Conservation (phyloP, 2,888 invertebrate genomes). For the Protonemura montana region DNA sequence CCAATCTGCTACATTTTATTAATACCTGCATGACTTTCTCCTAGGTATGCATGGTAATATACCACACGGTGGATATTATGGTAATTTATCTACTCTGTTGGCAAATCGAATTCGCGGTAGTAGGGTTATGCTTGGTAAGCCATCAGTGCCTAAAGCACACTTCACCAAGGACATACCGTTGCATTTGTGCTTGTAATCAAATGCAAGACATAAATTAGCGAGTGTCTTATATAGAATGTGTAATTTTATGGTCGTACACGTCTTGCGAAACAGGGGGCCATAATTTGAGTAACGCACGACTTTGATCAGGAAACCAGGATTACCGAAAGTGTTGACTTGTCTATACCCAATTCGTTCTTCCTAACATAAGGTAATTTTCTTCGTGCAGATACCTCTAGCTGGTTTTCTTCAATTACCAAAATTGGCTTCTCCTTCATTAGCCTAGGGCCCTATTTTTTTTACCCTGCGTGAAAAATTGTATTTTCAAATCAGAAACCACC, state of each 20-base stretch:
- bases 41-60: neutral
- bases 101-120: neutral
- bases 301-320: neutral
- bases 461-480: too few relatives aligned
- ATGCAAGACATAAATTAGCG: neutral
- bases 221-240: neutral
- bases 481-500: too few relatives aligned
- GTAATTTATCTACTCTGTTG: neutral
- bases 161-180: neutral
- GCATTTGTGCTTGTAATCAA: neutral
- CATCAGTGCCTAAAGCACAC: too few relatives aligned
- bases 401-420: too few relatives aligned
- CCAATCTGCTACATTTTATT: constrained; percentile 28
- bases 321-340: neutral
- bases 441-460: too few relatives aligned
- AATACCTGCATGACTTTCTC: constrained; percentile 23
- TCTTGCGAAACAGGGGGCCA: neutral
- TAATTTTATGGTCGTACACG: neutral
- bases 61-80: neutral
- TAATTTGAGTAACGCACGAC: neutral
- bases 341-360: too few relatives aligned
- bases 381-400: too few relatives aligned
- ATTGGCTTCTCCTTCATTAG: too few relatives aligned
- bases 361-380: too few relatives aligned
- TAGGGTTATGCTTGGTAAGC: neutral